Conservation (phyloP, 2,888 invertebrate genomes). For the Lithophane semibrunnea region DNA sequence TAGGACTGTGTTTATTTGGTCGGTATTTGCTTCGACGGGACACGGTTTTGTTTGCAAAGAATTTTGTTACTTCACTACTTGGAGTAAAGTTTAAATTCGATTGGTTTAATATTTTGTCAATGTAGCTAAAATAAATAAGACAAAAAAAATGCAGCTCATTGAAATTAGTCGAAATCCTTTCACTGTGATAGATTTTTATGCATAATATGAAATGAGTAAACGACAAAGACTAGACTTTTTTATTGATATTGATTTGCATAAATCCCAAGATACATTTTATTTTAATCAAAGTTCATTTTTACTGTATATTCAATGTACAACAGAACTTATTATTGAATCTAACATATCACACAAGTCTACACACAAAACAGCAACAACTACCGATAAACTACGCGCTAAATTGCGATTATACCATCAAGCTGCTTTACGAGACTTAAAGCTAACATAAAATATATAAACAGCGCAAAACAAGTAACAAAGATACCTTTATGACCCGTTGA, state of each 20-base stretch:
- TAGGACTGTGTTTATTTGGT: slow-evolving; percentile 48
- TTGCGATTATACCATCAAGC: slow-evolving; percentile 40
- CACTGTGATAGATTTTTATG: not conserved
- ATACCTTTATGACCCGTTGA: slow-evolving; percentile 75
- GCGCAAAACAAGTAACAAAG: slow-evolving; percentile 69
- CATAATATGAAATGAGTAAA: not conserved
- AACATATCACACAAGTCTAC: not conserved
- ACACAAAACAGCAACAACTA: not conserved
- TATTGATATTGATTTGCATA: not conserved
- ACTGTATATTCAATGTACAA: not conserved
- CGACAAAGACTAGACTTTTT: not conserved
- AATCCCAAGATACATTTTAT: not conserved
- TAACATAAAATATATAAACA: slow-evolving; percentile 47
- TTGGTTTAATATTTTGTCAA: slow-evolving; percentile 6
- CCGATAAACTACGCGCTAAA: slow-evolving; percentile 22
- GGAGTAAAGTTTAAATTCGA: slow-evolving; percentile 38
- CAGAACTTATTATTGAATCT: not conserved
- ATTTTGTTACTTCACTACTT: slow-evolving; percentile 50
- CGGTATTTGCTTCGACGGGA: slow-evolving; percentile 42
- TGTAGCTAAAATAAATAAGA: not conserved
- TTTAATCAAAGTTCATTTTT: not conserved
- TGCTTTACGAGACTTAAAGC: slow-evolving; percentile 43
- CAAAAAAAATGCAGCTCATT: not conserved
- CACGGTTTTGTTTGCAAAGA: slow-evolving; percentile 33
- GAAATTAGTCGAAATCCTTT: not conserved